Evolutionary conservation across 2,888 invertebrate species (phyloP).

Genomic region (Netelia virgata): DNA sequence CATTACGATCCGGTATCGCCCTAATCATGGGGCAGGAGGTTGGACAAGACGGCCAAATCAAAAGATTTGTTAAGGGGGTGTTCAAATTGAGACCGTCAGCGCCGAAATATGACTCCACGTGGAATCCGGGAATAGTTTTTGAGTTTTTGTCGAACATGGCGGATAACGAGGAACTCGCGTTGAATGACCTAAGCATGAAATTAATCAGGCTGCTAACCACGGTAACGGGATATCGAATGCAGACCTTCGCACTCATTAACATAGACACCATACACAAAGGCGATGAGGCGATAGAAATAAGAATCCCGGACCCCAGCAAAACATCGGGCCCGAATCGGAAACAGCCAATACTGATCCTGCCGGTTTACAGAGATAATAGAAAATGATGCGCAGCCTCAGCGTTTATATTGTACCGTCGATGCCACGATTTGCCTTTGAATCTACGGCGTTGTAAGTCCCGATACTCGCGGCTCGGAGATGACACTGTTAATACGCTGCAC

Average conservation of each 20-base stretch:
- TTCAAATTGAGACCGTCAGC: conserved; percentile 67
- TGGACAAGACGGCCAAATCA: conserved; percentile 32
- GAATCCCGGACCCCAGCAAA: conserved; percentile 47
- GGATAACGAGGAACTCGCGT: conserved; percentile 24
- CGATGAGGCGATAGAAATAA: conserved; percentile 28
- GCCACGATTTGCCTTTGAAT: too few relatives aligned
- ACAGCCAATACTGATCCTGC: conserved; percentile 48
- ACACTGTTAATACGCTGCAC: too few relatives aligned
- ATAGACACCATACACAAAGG: conserved; percentile 33
- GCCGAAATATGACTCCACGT: conserved; percentile 71
- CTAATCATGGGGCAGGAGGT: conserved; percentile 17
- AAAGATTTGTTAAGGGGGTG: conserved; percentile 71
- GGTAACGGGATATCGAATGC: conserved; percentile 56
- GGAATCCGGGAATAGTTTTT: conserved; percentile 72
- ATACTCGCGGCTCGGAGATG: too few relatives aligned
- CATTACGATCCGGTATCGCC: conserved; percentile 70
- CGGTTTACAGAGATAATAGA: conserved; percentile 2
- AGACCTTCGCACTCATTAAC: conserved; percentile 40
- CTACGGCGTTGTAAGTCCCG: too few relatives aligned
- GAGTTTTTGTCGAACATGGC: conserved; percentile 39
- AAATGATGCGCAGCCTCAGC: too few relatives aligned
- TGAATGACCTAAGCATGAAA: conserved; percentile 70
- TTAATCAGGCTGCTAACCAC: conserved; percentile 67
- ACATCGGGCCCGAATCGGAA: conserved; percentile 46
- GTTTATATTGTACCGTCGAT: too few relatives aligned